These are phyloP conservation scores for Erebia palarica DNA, from an alignment of 2,888 invertebrate genomes.

Conservation along the genomic window DNA sequence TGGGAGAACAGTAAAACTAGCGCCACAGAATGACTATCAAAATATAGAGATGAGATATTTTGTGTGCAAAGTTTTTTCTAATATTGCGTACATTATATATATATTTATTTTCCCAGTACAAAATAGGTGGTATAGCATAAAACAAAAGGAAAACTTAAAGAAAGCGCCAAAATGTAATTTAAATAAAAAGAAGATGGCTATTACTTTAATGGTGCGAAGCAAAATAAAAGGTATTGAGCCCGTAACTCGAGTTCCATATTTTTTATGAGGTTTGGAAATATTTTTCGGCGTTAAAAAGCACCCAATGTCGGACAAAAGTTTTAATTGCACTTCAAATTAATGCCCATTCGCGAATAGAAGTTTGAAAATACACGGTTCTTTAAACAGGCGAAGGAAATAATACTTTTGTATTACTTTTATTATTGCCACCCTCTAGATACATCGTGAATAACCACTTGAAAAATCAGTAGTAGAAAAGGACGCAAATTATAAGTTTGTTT, in stretches of 20 bases:
- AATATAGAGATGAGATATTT: too few relatives aligned
- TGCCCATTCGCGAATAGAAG: slow-evolving; percentile 48
- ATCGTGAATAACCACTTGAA: too few relatives aligned
- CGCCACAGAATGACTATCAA: too few relatives aligned
- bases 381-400: not conserved
- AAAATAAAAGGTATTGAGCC: slow-evolving; percentile 12
- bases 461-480: too few relatives aligned
- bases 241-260: slow-evolving; percentile 18
- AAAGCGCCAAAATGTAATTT: not conserved
- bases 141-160: not conserved
- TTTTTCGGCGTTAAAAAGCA: slow-evolving; percentile 56
- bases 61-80: too few relatives aligned
- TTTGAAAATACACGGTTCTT: slow-evolving; percentile 39
- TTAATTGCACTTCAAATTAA: slow-evolving; percentile 72
- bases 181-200: not conserved
- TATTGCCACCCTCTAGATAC: too few relatives aligned
- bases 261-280: slow-evolving; percentile 35
- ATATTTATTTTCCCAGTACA: too few relatives aligned
- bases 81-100: too few relatives aligned
- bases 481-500: too few relatives aligned
- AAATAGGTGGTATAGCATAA: not conserved
- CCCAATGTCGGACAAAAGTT: slow-evolving; percentile 59
- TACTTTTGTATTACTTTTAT: too few relatives aligned
- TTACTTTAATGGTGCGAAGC: not conserved
- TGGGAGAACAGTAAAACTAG: too few relatives aligned